Evolutionary conservation across 2,113 vertebrate genomes (phyloP).

Genomic region (Nothobranchius kuhntae): DNA sequence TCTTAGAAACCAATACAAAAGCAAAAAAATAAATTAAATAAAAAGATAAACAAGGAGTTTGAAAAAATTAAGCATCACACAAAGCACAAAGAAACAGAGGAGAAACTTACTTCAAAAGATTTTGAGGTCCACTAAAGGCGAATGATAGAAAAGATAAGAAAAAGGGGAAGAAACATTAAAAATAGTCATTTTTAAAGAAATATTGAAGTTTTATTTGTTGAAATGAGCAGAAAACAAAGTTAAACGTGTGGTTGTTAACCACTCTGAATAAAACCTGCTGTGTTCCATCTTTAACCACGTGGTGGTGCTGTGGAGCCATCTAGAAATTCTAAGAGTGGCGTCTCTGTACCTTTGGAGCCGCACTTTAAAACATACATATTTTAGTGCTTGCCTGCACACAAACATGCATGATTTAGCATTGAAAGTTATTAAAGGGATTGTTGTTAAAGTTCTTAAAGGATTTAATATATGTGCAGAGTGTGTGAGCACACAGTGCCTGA

Average conservation of each 20-base stretch:
- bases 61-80: neutral
- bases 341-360: neutral
- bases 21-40: neutral
- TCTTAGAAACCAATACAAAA: constrained; percentile 46
- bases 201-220: neutral
- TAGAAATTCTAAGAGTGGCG: neutral
- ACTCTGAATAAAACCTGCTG: too few species aligned
- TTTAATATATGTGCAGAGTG: neutral
- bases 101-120: constrained; percentile 74
- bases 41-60: neutral
- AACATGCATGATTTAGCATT: constrained; percentile 1
- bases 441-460: neutral
- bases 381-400: neutral
- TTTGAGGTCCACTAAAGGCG: constrained; percentile 69
- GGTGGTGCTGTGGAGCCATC: constrained; percentile 37
- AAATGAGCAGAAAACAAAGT: neutral
- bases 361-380: neutral
- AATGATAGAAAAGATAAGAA: constrained; percentile 23
- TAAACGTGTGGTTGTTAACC: neutral
- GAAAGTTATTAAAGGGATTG: neutral
- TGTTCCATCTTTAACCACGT: constrained; percentile 41
- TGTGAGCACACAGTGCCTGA: neutral
- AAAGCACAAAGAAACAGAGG: too few species aligned
- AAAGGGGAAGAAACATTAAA: neutral
- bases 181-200: neutral